Evolutionary conservation across 2,113 vertebrate genomes (phyloP), one percentile per base, ranked within the genome.

Genomic region (Oxyura jamaicensis): DNA sequence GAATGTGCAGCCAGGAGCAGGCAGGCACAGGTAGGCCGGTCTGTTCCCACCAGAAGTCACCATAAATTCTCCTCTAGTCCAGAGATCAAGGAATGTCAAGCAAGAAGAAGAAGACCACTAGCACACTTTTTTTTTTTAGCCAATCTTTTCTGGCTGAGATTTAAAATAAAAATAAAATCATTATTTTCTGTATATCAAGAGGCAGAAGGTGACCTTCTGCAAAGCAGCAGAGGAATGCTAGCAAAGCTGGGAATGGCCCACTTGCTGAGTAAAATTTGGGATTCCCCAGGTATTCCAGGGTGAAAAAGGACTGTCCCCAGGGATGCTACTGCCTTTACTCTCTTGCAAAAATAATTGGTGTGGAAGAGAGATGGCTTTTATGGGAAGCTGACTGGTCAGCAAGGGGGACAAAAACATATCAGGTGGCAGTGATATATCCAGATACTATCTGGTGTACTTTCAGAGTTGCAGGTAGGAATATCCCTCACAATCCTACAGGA

Each of bases 171-270:
- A 41, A 41, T 39, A 39, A 39, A 39, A 39, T 39, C 39, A 39
- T 39, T 39, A 2, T 56, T 56, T 33, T 66, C 6, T 50, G 8
- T 25, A 6, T 67, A 21, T 8, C 39, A 10, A 19, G 31, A 65
- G 33, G n/a, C 62, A 52, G 20, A 72, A 80, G 4, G 4, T 63
- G 56, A 46, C 23, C 35, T 58, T 17, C 23, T 62, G n/a, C 28
- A 65, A 81, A 76, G 18, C 33, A 75, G 44, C 63, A 71, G 36
- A 35, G 50, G 23, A 35, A 59, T 17, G 33, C 28, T 69, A 28
- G 13, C 5, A 59, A 53, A 59, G 10, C 6, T 46, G 23, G 10
- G 63, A 59, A 58, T 35, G 2, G 3, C 16, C 28, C 2, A 0
- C 35, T 41, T 81, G 81, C n/a, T 41, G 17, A 33, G 25, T 16